A percentile compares a stretch with the other conserved stretches of the same genome.
Evolutionary conservation across 2,888 invertebrate species (phyloP).

Genomic region (Ornithoptera priamus): DNA sequence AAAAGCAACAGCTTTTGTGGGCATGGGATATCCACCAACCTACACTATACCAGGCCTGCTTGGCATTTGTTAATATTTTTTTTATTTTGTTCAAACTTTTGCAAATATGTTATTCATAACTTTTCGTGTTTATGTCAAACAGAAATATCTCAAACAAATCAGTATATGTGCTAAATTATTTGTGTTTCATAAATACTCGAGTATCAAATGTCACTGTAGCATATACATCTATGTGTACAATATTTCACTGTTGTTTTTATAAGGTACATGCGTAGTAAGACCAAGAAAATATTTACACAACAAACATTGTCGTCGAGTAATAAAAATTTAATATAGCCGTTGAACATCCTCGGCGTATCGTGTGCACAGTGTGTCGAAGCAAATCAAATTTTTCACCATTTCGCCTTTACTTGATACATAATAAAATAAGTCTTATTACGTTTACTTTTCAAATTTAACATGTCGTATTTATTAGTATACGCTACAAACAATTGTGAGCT

Average conservation of each 20-base stretch:
- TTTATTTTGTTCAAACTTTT: no score
- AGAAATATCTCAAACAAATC: no score
- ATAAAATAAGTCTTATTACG: not conserved
- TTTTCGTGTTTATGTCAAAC: no score
- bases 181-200: constrained; percentile 3
- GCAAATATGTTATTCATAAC: no score
- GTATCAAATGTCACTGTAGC: not conserved
- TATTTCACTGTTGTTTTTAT: constrained; percentile 10
- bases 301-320: constrained; percentile 18
- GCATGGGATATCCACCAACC: no score
- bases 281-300: constrained; percentile 14
- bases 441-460: not conserved
- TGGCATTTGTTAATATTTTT: no score
- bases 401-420: not conserved
- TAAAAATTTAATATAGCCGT: constrained; percentile 11
- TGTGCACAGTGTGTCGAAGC: not conserved
- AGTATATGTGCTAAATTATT: not conserved
- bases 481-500: no score
- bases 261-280: constrained; percentile 10
- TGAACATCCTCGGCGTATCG: not conserved
- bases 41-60: no score
- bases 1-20: no score
- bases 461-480: no score
- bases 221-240: constrained; percentile 1
- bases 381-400: not conserved